Evolutionary conservation across 1,140 invertebrate species (phyloP), one percentile per base, ranked within the genome.

Genomic region (Calliopsis andreniformis): DNA sequence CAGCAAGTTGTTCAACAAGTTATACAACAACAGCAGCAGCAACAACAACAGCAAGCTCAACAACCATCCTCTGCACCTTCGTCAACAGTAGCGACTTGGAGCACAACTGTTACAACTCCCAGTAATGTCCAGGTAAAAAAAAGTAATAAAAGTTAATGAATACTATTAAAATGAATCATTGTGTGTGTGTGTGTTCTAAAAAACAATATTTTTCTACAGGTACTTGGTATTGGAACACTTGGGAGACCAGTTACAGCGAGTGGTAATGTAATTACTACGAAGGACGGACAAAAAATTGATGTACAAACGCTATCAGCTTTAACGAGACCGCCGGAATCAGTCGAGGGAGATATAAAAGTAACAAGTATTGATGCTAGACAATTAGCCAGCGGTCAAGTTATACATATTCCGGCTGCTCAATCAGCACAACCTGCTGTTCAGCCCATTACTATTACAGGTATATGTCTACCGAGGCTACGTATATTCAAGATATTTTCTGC

Each of bases 371-470:
- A 92, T 69, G 87, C 91, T 14, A 91, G 87, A 88, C 91, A 92
- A 68, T 80, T 92, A 35, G 82, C 91, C 6, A 87, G 83, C 72
- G 88, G 91, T 49, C 92, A 92, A 86, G 90, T 92, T 20, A 91
- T 92, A 83, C 91, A 92, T 82, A 92, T 92, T 53, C 91, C 91
- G 14, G 77, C 90, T 47, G 87, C 91, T 0, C 90, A 91, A 70
- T 79, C 88, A 32, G 59, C 90, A 0, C 92, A 92, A 66, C 85
- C 87, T 25, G 79, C 88, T 14, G 88, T 91, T 28, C 93, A 94
- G 68, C 93, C 94, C 18, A 93, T 95, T 20, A 95, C 94, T 20
- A 93, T 95, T 71, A 94, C 94, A 47, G 94, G 89, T 86, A 78
- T 42, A 0, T 20, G 10, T 28, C 20, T 28, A 69, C n/a, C 14